Base-by-base conservation (phyloP, 1,140 invertebrate genomes). In the Drosophila sulfurigaster region DNA sequence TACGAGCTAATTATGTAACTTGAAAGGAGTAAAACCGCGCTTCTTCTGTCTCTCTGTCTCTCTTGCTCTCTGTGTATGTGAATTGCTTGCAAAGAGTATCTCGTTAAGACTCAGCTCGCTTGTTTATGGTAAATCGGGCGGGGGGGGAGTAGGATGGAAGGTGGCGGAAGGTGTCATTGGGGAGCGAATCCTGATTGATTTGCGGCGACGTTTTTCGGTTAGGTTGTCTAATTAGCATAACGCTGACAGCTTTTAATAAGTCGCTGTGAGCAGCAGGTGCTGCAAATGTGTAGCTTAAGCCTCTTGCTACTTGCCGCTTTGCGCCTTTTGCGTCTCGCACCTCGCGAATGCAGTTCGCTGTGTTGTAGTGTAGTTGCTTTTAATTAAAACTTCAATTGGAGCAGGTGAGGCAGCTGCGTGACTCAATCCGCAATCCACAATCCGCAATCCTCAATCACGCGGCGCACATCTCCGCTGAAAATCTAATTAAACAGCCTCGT, bases 341-440 rank as follows among this genome's bases (percentile, higher is more conserved):
- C 20, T 10, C 54, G 28, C 32, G 49, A 20, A 38, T 54, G 67
- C 67, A 80, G 67, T 77, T 25, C 57, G 77, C 66, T 67, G 72
- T 71, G 68, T 28, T 71, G 68, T 28, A 15, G 43, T 63, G 54
- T 72, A 79, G 75, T 69, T 86, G 78, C 71, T 81, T 79, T 81
- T 86, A 86, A 82, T 86, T 87, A 86, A 86, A 87, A 86, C 82
- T 86, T 79, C 68, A 79, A 73, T 86, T 64, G 56, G 51, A 69
- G 38, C 52, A 58, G 51, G 60, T 20, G 46, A 52, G 48, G 54
- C 65, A 76, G 62, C 65, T 74, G 81, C 73, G 35, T 38, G 75
- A 78, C 74, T 86, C 71, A 83, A 83, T 70, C 20, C 66, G 5
- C 35, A 64, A 63, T 63, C 48, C 60, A 25, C 66, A 85, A 85